phyloP scores from a whole-genome alignment of 2,113 vertebrate species.

The Leucosticte australis region DNA sequence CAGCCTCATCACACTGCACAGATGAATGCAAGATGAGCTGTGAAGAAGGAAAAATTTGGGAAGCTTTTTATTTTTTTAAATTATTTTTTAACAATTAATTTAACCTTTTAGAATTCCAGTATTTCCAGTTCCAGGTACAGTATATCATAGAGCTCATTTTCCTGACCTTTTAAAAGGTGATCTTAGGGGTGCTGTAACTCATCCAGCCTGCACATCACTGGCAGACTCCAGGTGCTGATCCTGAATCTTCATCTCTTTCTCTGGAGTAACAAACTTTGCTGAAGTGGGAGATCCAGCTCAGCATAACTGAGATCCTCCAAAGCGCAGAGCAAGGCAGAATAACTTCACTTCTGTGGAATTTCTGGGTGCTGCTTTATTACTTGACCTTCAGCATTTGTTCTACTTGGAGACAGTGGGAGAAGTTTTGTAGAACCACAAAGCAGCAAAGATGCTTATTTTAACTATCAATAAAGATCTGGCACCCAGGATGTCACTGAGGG shows the following conservation, averaged over 20 bases:
- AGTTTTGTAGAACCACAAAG: not conserved
- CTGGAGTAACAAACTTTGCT: not conserved
- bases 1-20: not conserved
- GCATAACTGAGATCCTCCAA: not conserved
- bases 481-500: not conserved
- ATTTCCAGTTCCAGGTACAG: not conserved
- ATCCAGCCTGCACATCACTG: not conserved
- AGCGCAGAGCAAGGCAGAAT: not conserved
- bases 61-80: not conserved
- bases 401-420: not conserved
- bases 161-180: not conserved
- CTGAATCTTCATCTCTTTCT: not conserved
- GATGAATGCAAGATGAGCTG: not conserved
- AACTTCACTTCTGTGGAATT: not conserved
- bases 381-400: not conserved
- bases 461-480: not conserved
- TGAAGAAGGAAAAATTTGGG: not conserved
- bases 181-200: not conserved
- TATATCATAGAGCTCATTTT: not conserved
- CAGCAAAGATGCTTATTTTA: not conserved
- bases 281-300: not conserved
- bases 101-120: not conserved
- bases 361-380: fast-evolving
- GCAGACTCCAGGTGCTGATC: not conserved
- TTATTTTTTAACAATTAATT: not conserved